Evolutionary conservation across 2,113 vertebrate genomes (phyloP).

Genomic region (Ochotona princeps): DNA sequence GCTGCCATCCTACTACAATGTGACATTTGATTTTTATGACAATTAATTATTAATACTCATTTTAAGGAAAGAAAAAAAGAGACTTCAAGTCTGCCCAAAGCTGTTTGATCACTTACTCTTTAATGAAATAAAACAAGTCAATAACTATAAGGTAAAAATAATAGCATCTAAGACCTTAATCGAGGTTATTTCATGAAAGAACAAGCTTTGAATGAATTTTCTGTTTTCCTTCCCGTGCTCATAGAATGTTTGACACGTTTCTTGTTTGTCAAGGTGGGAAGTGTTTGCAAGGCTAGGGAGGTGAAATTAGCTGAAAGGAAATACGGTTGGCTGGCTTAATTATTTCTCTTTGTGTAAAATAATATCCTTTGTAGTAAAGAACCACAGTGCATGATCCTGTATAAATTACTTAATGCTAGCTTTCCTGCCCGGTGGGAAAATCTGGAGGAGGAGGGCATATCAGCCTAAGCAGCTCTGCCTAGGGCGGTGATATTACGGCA

Average conservation of each 20-base stretch:
- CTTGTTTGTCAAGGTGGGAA: conserved; percentile 28
- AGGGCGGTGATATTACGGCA: not conserved
- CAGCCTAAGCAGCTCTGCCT: not conserved
- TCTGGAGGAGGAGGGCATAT: not conserved
- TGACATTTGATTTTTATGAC: conserved; percentile 2
- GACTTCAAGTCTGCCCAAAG: conserved; percentile 15
- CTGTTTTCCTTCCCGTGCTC: conserved; percentile 20
- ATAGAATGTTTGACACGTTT: conserved; percentile 49
- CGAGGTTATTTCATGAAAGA: conserved; percentile 16
- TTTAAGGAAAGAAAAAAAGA: not conserved
- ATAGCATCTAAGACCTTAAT: conserved; percentile 34
- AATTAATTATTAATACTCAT: conserved; percentile 51
- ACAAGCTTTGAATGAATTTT: conserved; percentile 56
- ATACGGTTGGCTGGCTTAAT: conserved; percentile 43
- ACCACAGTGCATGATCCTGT: not conserved
- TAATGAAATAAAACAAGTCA: conserved; percentile 59
- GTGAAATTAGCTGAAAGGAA: conserved; percentile 52
- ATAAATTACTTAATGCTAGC: conserved; percentile 56
- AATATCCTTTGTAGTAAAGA: conserved; percentile 51
- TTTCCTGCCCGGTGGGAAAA: conserved; percentile 38
- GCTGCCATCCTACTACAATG: not conserved
- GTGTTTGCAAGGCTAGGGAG: not conserved
- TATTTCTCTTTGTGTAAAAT: conserved; percentile 56
- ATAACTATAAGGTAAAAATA: conserved; percentile 49
- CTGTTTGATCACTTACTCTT: conserved; percentile 44